A percentile compares a stretch with the other conserved stretches of the same genome.
These are phyloP conservation scores for Thamnaconus septentrionalis DNA, from an alignment of 2,113 vertebrate species.

Conservation along the genomic window DNA sequence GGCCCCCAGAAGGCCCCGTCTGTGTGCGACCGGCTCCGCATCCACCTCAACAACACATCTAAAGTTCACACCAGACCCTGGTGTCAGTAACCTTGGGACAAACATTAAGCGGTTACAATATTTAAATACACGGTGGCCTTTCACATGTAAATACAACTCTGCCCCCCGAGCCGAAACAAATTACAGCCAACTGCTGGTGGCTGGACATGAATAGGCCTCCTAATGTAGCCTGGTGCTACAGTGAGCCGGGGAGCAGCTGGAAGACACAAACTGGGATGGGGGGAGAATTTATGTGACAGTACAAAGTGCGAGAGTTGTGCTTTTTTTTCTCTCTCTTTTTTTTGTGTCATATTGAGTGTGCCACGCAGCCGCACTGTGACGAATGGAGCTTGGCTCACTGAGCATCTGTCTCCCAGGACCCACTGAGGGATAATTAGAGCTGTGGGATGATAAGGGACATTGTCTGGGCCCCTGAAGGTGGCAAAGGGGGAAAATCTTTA, in stretches of 20 bases:
- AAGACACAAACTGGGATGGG: slow-evolving; percentile 58
- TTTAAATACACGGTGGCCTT: slow-evolving; percentile 62
- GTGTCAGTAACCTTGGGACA: slow-evolving; percentile 62
- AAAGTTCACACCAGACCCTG: slow-evolving; percentile 39
- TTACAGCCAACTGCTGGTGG: slow-evolving; percentile 75
- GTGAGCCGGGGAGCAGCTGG: slow-evolving; percentile 71
- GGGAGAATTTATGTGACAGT: slow-evolving; percentile 72
- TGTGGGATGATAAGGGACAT: slow-evolving; percentile 60
- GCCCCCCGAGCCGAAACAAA: slow-evolving; percentile 72
- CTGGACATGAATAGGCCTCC: slow-evolving; percentile 70
- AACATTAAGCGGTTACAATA: slow-evolving; percentile 63
- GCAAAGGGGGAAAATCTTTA: slow-evolving; percentile 51
- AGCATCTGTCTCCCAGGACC: slow-evolving; percentile 71
- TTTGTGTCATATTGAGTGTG: slow-evolving; percentile 52
- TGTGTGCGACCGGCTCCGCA: too few relatives aligned
- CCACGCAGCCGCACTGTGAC: slow-evolving; percentile 70
- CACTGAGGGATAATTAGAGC: slow-evolving; percentile 70
- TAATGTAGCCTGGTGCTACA: slow-evolving; percentile 75
- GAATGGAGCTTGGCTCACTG: slow-evolving; percentile 70
- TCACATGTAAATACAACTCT: slow-evolving; percentile 74
- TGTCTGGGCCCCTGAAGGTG: slow-evolving; percentile 45
- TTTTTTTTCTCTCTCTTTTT: slow-evolving; percentile 40
- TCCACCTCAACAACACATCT: neutral
- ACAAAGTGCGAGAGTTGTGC: slow-evolving; percentile 69
- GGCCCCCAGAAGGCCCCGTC: neutral